phyloP scores from a whole-genome alignment of 2,888 invertebrate genomes.

The Argyresthia goedartella region DNA sequence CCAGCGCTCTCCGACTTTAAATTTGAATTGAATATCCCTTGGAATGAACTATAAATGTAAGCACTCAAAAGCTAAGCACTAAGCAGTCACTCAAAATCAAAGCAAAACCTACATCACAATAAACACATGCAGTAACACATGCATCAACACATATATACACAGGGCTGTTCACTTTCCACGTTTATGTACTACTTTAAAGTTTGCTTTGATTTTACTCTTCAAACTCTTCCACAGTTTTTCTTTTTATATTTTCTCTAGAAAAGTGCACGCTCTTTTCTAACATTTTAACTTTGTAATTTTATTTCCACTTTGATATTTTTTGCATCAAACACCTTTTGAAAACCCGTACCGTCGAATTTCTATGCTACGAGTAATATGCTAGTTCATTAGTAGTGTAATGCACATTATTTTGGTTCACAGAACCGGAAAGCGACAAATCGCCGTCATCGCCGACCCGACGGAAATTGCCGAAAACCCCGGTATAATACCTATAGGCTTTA shows the following conservation, averaged over 20 bases:
- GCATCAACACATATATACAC: neutral
- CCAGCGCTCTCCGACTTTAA: too few species aligned
- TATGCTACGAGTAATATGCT: neutral
- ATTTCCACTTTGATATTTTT: conserved; percentile 7
- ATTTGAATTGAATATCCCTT: too few species aligned
- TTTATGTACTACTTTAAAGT: neutral
- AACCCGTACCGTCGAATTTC: neutral
- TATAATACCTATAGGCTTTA: conserved; percentile 81
- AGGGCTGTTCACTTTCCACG: too few species aligned
- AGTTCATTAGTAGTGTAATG: conserved; percentile 28
- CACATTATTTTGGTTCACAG: conserved; percentile 71
- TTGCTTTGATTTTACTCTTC: neutral
- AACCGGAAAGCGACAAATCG: conserved; percentile 88
- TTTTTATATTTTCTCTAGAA: neutral
- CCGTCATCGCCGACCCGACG: conserved; percentile 92
- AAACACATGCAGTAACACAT: neutral
- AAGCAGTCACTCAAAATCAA: too few species aligned
- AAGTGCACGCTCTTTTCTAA: conserved; percentile 4
- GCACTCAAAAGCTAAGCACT: too few species aligned
- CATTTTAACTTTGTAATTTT: conserved; percentile 6
- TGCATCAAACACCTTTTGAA: neutral
- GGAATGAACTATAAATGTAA: too few species aligned
- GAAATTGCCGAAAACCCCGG: conserved; percentile 97
- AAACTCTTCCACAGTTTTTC: neutral
- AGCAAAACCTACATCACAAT: neutral